Evolutionary conservation across 2,113 vertebrate genomes (phyloP), one percentile per base, ranked within the genome.

Genomic region (Irena cyanogastra): DNA sequence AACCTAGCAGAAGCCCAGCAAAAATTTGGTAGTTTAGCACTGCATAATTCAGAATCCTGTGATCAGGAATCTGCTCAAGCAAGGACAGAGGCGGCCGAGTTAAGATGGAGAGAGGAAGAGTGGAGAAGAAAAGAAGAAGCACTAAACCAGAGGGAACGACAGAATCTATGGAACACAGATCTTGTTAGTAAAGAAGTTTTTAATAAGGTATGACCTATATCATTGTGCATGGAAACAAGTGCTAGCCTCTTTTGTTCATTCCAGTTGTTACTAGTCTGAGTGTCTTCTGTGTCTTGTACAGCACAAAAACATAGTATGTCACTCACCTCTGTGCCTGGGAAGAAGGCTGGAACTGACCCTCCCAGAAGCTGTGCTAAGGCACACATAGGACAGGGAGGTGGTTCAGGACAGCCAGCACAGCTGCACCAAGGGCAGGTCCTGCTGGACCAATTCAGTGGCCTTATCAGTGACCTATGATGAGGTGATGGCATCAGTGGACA

Each of bases 1-100:
- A 99, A 98, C 83, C 98, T 99, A 76, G 99, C 98, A 53, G 99
- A 99, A 97, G 99, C 99, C n/a, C 99, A 99, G 97, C 98, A 99
- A 89, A 99, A 98, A 97, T 98, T 99, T 23, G 98, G 98, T 78
- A 99, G 97, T 80, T 97, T 99, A 89, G 99, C 98, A 37, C 98
- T 99, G 86, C 99, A 99, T 97, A 98, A 99, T 96, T 99, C 99
- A 0, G 99, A 99, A 96, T 99, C 99, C 26, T 71, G 97, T 30
- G 99, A 99, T 94, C 99, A 99, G 97, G 99, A 99, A 80, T 98
- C 95, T 10, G 99, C 99, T 86, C 98, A 98, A 92, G 98, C 98
- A 59, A 97, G 94, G 83, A 97, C 97, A 60, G 98, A 98, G 84
- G 97, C 98, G 53, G 97, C 98, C 1, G 99, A 99, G 52, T 98